Percentiles rank a stretch among this genome's conserved stretches.
These are phyloP conservation scores for Mola mola DNA, from an alignment of 2,113 vertebrate species.

Conservation along the genomic window DNA sequence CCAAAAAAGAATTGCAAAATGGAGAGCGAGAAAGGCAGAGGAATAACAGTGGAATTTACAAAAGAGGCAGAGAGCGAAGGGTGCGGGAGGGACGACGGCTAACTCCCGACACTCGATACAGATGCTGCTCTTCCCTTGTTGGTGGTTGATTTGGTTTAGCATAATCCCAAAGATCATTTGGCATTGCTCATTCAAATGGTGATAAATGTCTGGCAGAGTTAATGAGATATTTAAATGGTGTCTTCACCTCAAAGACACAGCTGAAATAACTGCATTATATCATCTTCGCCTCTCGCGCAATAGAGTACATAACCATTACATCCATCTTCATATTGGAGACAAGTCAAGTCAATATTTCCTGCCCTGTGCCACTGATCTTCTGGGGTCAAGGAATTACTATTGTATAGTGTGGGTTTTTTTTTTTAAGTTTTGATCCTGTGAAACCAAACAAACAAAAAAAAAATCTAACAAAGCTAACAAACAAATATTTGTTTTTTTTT, in stretches of 20 bases:
- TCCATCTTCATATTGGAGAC: constrained; percentile 62
- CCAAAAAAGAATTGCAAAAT: neutral
- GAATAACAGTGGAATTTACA: constrained; percentile 5
- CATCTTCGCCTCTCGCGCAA: constrained; percentile 65
- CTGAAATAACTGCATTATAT: constrained; percentile 64
- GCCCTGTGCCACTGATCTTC: constrained; percentile 37
- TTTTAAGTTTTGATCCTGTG: constrained; percentile 18
- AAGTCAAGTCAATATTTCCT: constrained; percentile 57
- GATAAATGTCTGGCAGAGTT: constrained; percentile 73
- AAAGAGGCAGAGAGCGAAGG: constrained; percentile 24
- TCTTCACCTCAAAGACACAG: constrained; percentile 72
- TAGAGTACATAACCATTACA: constrained; percentile 53
- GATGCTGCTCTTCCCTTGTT: constrained; percentile 65
- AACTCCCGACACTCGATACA: constrained; percentile 39
- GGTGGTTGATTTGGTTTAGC: constrained; percentile 71
- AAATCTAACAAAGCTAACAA: no score
- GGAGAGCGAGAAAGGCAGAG: neutral
- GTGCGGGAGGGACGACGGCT: constrained; percentile 1
- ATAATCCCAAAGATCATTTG: constrained; percentile 78
- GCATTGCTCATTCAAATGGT: constrained; percentile 69
- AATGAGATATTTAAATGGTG: constrained; percentile 77
- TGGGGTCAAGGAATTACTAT: constrained; percentile 27
- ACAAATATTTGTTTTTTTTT: no score
- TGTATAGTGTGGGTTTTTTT: constrained; percentile 37
- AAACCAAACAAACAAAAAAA: no score